These are phyloP conservation scores for Spheniscus mendiculus DNA, from an alignment of 2,113 vertebrate species.

Conservation along the genomic window DNA sequence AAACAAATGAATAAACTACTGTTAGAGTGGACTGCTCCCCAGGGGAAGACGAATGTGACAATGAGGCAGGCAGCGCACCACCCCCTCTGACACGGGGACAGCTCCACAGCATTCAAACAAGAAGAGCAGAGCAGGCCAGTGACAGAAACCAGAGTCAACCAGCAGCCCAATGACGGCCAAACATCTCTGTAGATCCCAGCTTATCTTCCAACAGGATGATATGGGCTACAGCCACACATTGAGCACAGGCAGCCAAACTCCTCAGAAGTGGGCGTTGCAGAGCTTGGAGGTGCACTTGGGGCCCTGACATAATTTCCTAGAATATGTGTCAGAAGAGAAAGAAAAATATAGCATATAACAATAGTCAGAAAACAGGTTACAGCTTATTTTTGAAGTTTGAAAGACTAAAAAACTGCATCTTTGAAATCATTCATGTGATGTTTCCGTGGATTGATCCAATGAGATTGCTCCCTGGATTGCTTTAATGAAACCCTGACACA, in stretches of 20 bases:
- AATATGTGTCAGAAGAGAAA: not conserved
- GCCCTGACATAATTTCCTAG: not conserved
- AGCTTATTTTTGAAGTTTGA: not conserved
- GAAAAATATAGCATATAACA: not conserved
- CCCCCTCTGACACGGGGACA: fast-evolving
- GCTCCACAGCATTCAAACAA: not conserved
- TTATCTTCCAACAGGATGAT: too few relatives aligned
- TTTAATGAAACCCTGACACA: not conserved
- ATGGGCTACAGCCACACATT: not conserved
- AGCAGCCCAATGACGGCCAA: not conserved
- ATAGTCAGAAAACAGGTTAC: not conserved
- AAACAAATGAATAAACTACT: not conserved
- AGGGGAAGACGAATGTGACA: not conserved
- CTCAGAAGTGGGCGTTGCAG: not conserved
- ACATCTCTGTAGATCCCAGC: not conserved
- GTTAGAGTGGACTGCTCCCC: not conserved
- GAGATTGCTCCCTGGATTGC: not conserved
- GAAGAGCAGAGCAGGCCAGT: not conserved
- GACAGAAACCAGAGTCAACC: not conserved
- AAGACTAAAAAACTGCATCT: not conserved
- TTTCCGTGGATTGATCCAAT: not conserved
- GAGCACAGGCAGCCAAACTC: not conserved
- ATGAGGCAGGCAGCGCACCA: not conserved
- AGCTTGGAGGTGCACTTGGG: not conserved
- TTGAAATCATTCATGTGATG: not conserved